Base-by-base conservation (phyloP, 53 echinoderm and acorn worm species). In the Arbacia lixula region DNA sequence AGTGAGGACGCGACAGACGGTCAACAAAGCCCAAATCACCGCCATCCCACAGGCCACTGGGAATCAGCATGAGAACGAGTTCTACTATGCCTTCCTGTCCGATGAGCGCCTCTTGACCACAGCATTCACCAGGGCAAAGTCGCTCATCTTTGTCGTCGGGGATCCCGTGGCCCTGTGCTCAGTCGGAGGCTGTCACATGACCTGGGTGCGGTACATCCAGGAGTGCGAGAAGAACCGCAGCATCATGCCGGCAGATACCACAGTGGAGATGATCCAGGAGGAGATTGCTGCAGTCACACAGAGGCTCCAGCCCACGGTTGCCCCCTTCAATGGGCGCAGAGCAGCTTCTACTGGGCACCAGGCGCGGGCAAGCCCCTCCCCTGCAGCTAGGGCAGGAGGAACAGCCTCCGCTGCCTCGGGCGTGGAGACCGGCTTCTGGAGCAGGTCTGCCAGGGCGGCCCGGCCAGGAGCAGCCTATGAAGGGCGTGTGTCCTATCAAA, bases 111-210 rank as follows among this genome's bases (percentile, higher is more conserved):
- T 94, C 21, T 92, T 98, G 17, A 94, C 89, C 73, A 98, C 94
- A 5, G 98, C 98, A 0, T 81, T 98, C 71, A 98, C 94, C 41
- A 71, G 98, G 8, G 94, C 94, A 5, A 92, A 98, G 89, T 94
- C 94, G 20, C 87, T 94, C 17, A 68, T 98, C 57, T 68, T 90
- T 25, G 87, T 98, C 4, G 87, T 90, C 30, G 98, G 98, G 11
- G 94, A 98, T 62, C 98, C 98, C 1, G 84, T 94, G 30, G 87
- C 98, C 20, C 92, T 98, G 27, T 92, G 92, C 86, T 94, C 94
- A 1, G 92, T 94, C 20, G 98, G 98, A 8, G 72, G 65, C 29
- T 98, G 98, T 43, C 74, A 89, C 51, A 91, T 83, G 37, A 92
- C 88, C 16, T 98, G 98, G 98, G 60, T 88, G 86, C 86, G 86